Percentiles rank a stretch among this genome's conserved stretches.
Evolutionary conservation across 2,888 invertebrate species (phyloP).

Genomic region (Ganaspis brasiliensis): DNA sequence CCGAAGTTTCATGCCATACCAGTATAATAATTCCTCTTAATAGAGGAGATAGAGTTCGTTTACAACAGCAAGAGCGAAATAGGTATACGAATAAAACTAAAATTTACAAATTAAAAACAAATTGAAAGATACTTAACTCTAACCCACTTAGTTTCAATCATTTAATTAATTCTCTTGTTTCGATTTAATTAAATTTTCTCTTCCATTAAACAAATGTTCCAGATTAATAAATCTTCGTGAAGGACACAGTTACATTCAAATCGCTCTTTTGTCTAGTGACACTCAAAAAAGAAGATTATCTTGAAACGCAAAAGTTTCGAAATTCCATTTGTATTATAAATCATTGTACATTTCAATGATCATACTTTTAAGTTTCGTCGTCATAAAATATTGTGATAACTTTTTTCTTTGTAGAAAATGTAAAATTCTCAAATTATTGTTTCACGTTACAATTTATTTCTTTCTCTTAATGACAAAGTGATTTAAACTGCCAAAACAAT

Average conservation of each 20-base stretch:
- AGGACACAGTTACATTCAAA: constrained; percentile 75
- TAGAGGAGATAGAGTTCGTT: constrained; percentile 72
- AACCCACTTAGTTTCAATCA: too few species aligned
- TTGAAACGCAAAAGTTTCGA: constrained; percentile 8
- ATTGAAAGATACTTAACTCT: too few species aligned
- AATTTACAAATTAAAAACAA: constrained; percentile 10
- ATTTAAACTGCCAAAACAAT: constrained; percentile 38
- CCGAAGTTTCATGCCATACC: constrained; percentile 76
- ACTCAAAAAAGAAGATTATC: constrained; percentile 60
- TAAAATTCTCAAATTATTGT: constrained; percentile 21
- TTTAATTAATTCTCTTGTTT: too few species aligned
- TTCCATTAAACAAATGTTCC: constrained; percentile 50
- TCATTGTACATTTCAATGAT: constrained; percentile 33
- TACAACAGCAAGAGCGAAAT: constrained; percentile 74
- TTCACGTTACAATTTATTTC: constrained; percentile 36
- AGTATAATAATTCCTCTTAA: constrained; percentile 69
- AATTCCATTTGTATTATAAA: constrained; percentile 39
- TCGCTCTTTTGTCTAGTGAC: constrained; percentile 69
- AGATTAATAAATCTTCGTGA: constrained; percentile 75
- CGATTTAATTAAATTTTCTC: background rate
- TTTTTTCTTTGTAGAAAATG: constrained; percentile 6
- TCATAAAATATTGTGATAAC: constrained; percentile 38
- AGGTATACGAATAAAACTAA: constrained; percentile 64
- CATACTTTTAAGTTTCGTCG: constrained; percentile 29
- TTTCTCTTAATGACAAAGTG: constrained; percentile 30